These are phyloP conservation scores for Schizothorax lantsangensis DNA, from an alignment of 2,797 vertebrate species.

Conservation along the genomic window DNA sequence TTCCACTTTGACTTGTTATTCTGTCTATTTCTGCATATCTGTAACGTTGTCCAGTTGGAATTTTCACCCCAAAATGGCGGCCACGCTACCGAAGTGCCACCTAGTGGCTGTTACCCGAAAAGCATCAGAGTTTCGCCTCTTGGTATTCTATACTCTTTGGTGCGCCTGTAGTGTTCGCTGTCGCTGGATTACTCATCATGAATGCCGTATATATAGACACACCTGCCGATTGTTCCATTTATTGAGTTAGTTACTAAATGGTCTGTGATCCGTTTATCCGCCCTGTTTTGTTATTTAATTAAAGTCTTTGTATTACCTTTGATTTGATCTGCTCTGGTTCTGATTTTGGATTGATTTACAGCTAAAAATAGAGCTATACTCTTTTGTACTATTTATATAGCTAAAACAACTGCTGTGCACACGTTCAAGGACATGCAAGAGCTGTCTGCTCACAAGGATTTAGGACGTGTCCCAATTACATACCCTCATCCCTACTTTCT, in stretches of 20 bases:
- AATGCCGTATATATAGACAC: neutral
- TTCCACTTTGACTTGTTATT: too few species aligned
- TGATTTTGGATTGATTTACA: neutral
- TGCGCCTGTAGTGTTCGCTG: constrained; percentile 1
- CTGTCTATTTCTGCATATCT: too few species aligned
- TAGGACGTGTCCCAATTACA: neutral
- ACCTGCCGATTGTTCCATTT: neutral
- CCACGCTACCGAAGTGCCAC: too few species aligned
- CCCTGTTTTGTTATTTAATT: neutral
- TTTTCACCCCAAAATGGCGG: too few species aligned
- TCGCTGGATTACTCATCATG: neutral
- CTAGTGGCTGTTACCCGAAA: too few species aligned
- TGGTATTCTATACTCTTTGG: too few species aligned
- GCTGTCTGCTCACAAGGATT: neutral
- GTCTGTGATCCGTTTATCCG: neutral
- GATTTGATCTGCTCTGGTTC: neutral
- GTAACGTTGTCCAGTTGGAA: too few species aligned
- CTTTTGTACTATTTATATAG: neutral
- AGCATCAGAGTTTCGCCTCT: too few species aligned
- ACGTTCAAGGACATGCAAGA: neutral
- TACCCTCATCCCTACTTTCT: neutral
- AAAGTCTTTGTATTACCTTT: neutral
- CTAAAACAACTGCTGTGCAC: neutral
- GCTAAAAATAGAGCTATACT: neutral
- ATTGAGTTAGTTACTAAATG: neutral